Evolutionary conservation across 1,140 invertebrate genomes (phyloP), one percentile per base, ranked within the genome.

Genomic region (Anoplolepis gracilipes): DNA sequence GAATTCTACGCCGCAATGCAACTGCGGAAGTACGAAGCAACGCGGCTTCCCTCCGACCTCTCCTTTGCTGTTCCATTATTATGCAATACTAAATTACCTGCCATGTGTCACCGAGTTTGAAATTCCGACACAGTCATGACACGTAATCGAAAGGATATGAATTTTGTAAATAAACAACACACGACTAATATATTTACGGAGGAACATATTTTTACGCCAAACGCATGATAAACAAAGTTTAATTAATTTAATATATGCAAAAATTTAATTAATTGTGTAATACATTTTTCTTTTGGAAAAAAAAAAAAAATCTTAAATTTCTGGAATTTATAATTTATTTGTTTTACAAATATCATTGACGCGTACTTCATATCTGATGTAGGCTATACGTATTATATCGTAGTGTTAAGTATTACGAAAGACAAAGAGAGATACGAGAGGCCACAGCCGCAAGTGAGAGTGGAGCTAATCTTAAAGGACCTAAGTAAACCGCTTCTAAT

Each of bases 401-500:
- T 33, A 72, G 78, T 73, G 78, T 82, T 72, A 82, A 72, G 11
- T 82, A 59, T 72, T 67, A 16, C 22, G 46, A 64, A 76, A 76
- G 76, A 84, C 76, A 76, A 64, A 62, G 62, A 67, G 64, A 76
- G 65, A 75, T 39, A 42, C 39, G 57, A 28, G 55, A 61, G 78
- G 55, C 77, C 53, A 59, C 25, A 53, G 55, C 77, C 53, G 62
- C 25, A 53, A 82, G 72, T 46, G 55, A 64, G 81, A 72, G 86
- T 57, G 65, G 86, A 55, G 86, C 82, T 90, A 90, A 90, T 90
- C 90, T 87, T 88, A 30, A 87, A 90, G 88, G 86, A 89, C 89
- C 89, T 90, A 88, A 91, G 90, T 91, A 91, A 91, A 90, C 90
- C 86, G 89, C 88, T 91, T 91, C 90, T 91, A 91, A 91, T 91